Evolutionary conservation across 2,113 vertebrate genomes (phyloP), one percentile per base, ranked within the genome.

Genomic region (Cephalopholis sonnerati): DNA sequence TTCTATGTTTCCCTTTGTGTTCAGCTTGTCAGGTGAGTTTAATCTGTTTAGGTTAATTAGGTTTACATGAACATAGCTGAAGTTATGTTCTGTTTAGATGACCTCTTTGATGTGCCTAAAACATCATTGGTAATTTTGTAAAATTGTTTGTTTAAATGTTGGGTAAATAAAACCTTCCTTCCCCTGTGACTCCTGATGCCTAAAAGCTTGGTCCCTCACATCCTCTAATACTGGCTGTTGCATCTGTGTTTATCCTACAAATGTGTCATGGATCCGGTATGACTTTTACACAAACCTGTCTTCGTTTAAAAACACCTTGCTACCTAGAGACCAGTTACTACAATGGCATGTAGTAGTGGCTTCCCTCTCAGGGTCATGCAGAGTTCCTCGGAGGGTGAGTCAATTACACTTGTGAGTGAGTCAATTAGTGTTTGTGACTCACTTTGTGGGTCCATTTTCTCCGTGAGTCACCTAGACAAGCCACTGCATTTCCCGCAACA

Each of bases 371-470:
- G 71, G 91, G 90, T 93, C 88, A 92, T 15, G 27, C 58, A 82
- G 79, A 93, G 89, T 89, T 89, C 88, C 65, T 76, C 51, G 39
- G 59, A 82, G 75, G 74, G 77, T 90, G 86, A 91, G 69, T 90
- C 90, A 81, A 74, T 88, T 89, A 81, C 68, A 81, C 72, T 65
- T 79, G 84, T 48, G 25, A 74, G 76, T 76, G 81, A 87, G 82
- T 89, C 83, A 88, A 84, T 87, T 89, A 90, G 58, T 41, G 80
- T 82, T 54, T 69, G 83, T 93, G 91, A 93, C 81, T 94, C 92
- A 93, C 32, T 53, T 70, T 77, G 82, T 55, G 57, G 81, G 77
- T 57, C 65, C 29, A 87, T 90, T 88, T 86, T 84, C 79, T 84
- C 36, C 4, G 61, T 92, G 93, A 91, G 86, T 93, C 92, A 94